A percentile compares a stretch with the other conserved stretches of the same genome.
phyloP scores from a whole-genome alignment of 2,888 invertebrate species.

The Tyria jacobaeae region DNA sequence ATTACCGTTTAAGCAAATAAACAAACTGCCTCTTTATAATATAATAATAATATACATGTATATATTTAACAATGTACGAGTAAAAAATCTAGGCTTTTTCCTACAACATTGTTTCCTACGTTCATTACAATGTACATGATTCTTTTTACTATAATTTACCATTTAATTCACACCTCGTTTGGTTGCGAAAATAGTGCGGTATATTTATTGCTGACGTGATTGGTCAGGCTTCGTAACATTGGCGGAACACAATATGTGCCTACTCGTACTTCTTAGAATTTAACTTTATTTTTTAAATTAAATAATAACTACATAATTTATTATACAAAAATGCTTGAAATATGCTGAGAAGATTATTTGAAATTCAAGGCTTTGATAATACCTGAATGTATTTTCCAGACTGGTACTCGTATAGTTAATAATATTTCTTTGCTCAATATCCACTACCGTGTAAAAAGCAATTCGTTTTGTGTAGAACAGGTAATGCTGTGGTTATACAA shows the following conservation, averaged over 20 bases:
- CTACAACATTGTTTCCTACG: too few species aligned
- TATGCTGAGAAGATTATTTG: too few species aligned
- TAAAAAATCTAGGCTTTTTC: too few species aligned
- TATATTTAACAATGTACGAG: too few species aligned
- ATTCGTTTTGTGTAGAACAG: background rate
- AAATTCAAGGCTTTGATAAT: too few species aligned
- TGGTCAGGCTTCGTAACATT: background rate
- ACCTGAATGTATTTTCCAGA: too few species aligned
- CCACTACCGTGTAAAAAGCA: background rate
- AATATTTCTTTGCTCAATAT: background rate
- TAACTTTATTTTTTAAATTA: background rate
- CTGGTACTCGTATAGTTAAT: background rate
- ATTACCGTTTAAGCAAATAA: too few species aligned
- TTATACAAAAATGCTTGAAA: too few species aligned
- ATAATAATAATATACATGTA: too few species aligned
- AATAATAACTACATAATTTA: too few species aligned
- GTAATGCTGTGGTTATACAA: conserved; percentile 13
- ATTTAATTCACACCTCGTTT: conserved; percentile 3
- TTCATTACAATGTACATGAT: background rate
- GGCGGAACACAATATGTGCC: background rate
- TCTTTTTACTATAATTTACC: background rate
- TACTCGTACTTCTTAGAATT: background rate
- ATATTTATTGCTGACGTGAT: conserved; percentile 9
- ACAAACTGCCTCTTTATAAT: too few species aligned
- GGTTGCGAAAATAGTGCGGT: conserved; percentile 7